Conservation (phyloP, 2,888 invertebrate species). For the Meliscaeva auricollis region DNA sequence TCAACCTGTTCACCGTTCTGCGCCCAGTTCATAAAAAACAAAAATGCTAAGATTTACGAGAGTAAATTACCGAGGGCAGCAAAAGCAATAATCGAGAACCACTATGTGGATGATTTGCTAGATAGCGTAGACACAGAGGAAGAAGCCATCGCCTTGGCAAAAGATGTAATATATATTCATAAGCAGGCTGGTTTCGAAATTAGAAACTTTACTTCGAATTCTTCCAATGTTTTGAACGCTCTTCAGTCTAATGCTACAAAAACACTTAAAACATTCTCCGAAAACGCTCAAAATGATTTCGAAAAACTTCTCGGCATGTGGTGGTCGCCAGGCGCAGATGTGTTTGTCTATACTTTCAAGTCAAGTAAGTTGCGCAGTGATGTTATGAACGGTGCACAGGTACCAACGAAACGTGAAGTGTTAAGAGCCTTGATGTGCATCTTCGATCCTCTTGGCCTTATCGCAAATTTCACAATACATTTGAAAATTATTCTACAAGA, state of each 20-base stretch:
- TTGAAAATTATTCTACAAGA: conserved; percentile 34
- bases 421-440: conserved; percentile 77
- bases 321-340: conserved; percentile 71
- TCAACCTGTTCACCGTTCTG: conserved; percentile 24
- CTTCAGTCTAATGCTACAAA: background rate
- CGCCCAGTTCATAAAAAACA: conserved; percentile 75
- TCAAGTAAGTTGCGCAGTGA: conserved; percentile 28
- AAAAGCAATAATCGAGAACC: conserved; percentile 71
- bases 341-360: conserved; percentile 58
- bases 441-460: conserved; percentile 79
- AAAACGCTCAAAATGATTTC: conserved; percentile 8
- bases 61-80: conserved; percentile 65
- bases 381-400: conserved; percentile 31
- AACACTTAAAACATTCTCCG: background rate
- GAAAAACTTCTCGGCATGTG: conserved; percentile 68
- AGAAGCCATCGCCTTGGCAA: conserved; percentile 38
- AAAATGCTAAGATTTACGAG: conserved; percentile 73
- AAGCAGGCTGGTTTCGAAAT: conserved; percentile 46
- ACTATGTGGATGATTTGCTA: conserved; percentile 78
- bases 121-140: conserved; percentile 72
- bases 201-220: conserved; percentile 74
- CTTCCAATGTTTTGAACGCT: background rate
- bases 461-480: conserved; percentile 76
- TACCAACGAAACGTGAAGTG: conserved; percentile 76
- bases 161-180: conserved; percentile 35